Percentiles rank a stretch among this genome's conserved stretches.
Evolutionary conservation across 2,888 invertebrate species (phyloP).

Genomic region (Gari tellinella): DNA sequence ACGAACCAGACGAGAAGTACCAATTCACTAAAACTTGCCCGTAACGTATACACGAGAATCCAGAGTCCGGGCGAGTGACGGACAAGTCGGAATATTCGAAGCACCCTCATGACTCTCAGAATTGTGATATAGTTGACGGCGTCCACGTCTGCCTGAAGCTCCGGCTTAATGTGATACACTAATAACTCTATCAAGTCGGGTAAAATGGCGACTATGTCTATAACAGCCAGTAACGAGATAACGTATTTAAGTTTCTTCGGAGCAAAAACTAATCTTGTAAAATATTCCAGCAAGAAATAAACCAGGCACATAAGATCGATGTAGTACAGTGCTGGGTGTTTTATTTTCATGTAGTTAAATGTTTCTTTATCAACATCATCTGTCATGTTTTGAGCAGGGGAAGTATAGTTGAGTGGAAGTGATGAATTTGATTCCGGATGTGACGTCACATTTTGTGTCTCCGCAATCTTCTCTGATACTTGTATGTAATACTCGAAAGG

Average conservation of each 20-base stretch:
- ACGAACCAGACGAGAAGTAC: slow-evolving; percentile 78
- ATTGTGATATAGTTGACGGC: slow-evolving; percentile 68
- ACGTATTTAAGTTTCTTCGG: slow-evolving; percentile 48
- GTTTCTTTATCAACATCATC: not conserved
- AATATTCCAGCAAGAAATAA: slow-evolving; percentile 62
- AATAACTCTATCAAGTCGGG: slow-evolving; percentile 75
- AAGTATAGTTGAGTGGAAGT: not conserved
- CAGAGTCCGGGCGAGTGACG: slow-evolving; percentile 78
- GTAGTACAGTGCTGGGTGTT: slow-evolving; percentile 54
- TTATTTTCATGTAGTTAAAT: slow-evolving; percentile 1
- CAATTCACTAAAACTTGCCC: slow-evolving; percentile 78
- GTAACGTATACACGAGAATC: slow-evolving; percentile 79
- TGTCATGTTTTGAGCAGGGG: not conserved
- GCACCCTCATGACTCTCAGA: slow-evolving; percentile 72
- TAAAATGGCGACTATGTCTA: slow-evolving; percentile 66
- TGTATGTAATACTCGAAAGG: slow-evolving; percentile 42
- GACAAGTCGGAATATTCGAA: slow-evolving; percentile 78
- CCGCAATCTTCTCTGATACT: slow-evolving; percentile 3
- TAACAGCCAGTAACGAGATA: slow-evolving; percentile 55
- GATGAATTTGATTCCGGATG: not conserved
- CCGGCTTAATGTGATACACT: slow-evolving; percentile 55
- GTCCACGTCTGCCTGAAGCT: slow-evolving; percentile 36
- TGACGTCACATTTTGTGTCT: slow-evolving; percentile 1
- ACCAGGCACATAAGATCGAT: slow-evolving; percentile 59
- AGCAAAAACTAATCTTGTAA: slow-evolving; percentile 45